Base-by-base conservation (phyloP, 2,113 vertebrate genomes). In the Lasiurus cinereus region DNA sequence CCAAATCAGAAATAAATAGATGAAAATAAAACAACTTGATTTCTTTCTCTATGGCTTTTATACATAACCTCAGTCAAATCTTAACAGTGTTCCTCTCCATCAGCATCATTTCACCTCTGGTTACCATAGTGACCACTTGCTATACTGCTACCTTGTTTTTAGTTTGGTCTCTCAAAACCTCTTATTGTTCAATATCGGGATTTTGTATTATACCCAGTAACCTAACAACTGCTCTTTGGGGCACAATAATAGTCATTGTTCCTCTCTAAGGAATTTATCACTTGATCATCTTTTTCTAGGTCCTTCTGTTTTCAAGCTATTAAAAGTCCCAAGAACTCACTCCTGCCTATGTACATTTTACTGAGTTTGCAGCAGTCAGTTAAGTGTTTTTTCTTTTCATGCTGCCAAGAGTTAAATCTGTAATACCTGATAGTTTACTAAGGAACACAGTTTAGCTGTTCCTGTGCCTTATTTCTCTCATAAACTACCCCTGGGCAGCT, bases 391-490 rank as follows among this genome's bases (percentile, higher is more conserved):
- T 79, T 50, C 70, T 83, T 86, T 87, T 89, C 70, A 80, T 88
- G 24, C 62, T 90, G 33, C 69, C 54, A 85, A 92, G 33, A 88
- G 46, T 92, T 46, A 92, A 64, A 90, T 88, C 72, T 94, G n/a
- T 88, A 94, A 88, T 88, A 84, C 8, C 8, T 92, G 66, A 48
- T 62, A 80, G 69, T 85, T 96, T 90, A 89, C 88, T 94, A 89
- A 88, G 22, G 69, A 89, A 93, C 87, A 27, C 59, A 86, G 11
- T 89, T 91, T 84, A 74, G 7, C 43, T 91, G 22, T 56, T 92
- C 85, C 78, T 90, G 29, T 12, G 56, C 52, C 69, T 86, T 46
- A 54, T 87, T 91, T 80, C n/a, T 93, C 78, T 92, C 48, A 74
- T 18, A 73, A 85, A 82, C 15, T 80, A 46, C n/a, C 3, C 52